Conservation (phyloP, 1,140 invertebrate species). For the Oscheius sp. region DNA sequence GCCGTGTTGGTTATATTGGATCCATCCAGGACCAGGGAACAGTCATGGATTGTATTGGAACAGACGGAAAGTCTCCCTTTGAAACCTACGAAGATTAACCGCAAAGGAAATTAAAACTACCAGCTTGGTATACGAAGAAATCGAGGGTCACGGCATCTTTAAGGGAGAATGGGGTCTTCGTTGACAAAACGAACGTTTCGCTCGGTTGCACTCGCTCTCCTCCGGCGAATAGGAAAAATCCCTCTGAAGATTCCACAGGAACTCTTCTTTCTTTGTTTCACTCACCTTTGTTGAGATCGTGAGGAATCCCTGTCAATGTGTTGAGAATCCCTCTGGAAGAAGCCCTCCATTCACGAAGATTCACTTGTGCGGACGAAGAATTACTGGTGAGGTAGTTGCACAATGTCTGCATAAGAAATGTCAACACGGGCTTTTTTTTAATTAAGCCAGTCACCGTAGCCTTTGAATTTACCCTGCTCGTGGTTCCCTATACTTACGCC, state of each 20-base stretch:
- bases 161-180: slow-evolving; percentile 20
- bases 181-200: slow-evolving; percentile 35
- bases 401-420: too few relatives aligned
- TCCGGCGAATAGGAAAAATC: slow-evolving; percentile 35
- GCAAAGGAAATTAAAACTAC: neutral
- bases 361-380: slow-evolving; percentile 4
- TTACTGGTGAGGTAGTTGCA: slow-evolving; percentile 39
- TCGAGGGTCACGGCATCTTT: slow-evolving; percentile 34
- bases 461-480: neutral
- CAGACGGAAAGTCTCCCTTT: slow-evolving; percentile 40
- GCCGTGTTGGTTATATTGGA: slow-evolving; percentile 29
- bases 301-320: slow-evolving; percentile 40
- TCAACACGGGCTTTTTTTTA: too few relatives aligned
- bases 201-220: neutral
- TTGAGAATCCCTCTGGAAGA: slow-evolving; percentile 28
- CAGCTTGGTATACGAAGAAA: slow-evolving; percentile 38
- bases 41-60: slow-evolving; percentile 36
- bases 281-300: slow-evolving; percentile 31
- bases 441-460: too few relatives aligned
- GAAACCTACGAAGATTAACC: slow-evolving; percentile 17
- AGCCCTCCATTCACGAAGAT: slow-evolving; percentile 17
- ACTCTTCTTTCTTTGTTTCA: neutral
- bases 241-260: slow-evolving; percentile 22
- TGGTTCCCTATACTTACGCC: slow-evolving; percentile 7
- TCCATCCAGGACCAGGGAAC: slow-evolving; percentile 30